Percentiles rank a stretch among this genome's conserved stretches.
These are phyloP conservation scores for Hemibagrus guttatus DNA, from an alignment of 2,797 vertebrate genomes.

Conservation along the genomic window DNA sequence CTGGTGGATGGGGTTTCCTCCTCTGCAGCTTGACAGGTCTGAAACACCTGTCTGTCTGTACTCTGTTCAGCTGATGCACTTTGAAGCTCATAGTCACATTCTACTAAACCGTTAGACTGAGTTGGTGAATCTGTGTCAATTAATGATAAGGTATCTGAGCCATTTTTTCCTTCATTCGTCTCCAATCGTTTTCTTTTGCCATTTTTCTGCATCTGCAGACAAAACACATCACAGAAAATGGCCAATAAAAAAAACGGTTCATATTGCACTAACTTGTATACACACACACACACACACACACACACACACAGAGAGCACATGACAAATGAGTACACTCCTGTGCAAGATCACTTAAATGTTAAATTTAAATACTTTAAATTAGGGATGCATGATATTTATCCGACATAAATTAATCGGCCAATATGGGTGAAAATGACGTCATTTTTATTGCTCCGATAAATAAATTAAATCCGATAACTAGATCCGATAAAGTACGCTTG, in stretches of 20 bases:
- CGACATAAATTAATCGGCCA: too few species aligned
- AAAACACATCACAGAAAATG: neutral
- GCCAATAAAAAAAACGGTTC: neutral
- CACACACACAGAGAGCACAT: too few species aligned
- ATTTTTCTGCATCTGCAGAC: conserved; percentile 18
- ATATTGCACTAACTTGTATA: neutral
- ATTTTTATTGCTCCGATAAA: too few species aligned
- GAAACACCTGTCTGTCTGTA: neutral
- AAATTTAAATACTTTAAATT: too few species aligned
- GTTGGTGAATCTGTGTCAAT: neutral
- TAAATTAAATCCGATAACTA: too few species aligned
- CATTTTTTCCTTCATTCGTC: neutral
- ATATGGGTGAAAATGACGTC: too few species aligned
- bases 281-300: neutral
- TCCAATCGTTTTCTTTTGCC: conserved; percentile 49
- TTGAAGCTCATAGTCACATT: conserved; percentile 58
- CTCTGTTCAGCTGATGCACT: neutral
- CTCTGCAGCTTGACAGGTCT: conserved; percentile 5
- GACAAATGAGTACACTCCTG: too few species aligned
- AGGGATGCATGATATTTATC: too few species aligned
- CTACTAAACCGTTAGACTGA: neutral
- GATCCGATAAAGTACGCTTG: too few species aligned
- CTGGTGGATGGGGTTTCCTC: neutral
- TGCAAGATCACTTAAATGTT: too few species aligned
- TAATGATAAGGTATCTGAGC: neutral